These are phyloP conservation scores for Chrysina gloriosa DNA, from an alignment of 2,888 invertebrate species.

Conservation along the genomic window DNA sequence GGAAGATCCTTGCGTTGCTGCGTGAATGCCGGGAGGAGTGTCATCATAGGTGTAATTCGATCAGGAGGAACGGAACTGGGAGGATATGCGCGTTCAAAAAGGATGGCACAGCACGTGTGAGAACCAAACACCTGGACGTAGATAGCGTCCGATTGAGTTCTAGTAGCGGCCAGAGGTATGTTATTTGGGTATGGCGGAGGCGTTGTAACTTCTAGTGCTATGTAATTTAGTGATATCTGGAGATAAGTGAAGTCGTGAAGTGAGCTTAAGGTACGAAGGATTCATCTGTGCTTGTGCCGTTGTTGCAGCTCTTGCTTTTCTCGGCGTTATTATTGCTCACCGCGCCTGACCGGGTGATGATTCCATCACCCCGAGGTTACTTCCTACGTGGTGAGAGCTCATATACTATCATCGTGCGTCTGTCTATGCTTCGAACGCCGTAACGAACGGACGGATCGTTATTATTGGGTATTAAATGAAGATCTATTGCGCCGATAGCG, in stretches of 20 bases:
- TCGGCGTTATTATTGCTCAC: slow-evolving; percentile 23
- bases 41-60: slow-evolving; percentile 60
- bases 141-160: slow-evolving; percentile 48
- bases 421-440: background rate
- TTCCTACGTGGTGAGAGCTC: slow-evolving; percentile 37
- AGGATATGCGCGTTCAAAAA: slow-evolving; percentile 51
- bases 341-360: slow-evolving; percentile 34
- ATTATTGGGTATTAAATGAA: slow-evolving; percentile 34
- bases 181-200: slow-evolving; percentile 52
- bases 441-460: background rate
- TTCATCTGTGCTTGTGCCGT: slow-evolving; percentile 31
- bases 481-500: slow-evolving; percentile 35
- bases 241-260: slow-evolving; percentile 50
- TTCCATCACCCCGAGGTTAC: slow-evolving; percentile 41
- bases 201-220: slow-evolving; percentile 52
- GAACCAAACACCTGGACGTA: slow-evolving; percentile 62
- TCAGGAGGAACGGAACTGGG: slow-evolving; percentile 65
- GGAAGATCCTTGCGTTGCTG: slow-evolving; percentile 53
- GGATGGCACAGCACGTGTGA: slow-evolving; percentile 61
- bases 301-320: slow-evolving; percentile 16
- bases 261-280: slow-evolving; percentile 33
- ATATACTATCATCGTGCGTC: background rate
- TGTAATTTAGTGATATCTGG: slow-evolving; percentile 53
- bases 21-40: slow-evolving; percentile 56
- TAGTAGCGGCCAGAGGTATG: slow-evolving; percentile 50